Evolutionary conservation across 2,888 invertebrate species (phyloP), one percentile per base, ranked within the genome.

Genomic region (Malthinus flaveolus): DNA sequence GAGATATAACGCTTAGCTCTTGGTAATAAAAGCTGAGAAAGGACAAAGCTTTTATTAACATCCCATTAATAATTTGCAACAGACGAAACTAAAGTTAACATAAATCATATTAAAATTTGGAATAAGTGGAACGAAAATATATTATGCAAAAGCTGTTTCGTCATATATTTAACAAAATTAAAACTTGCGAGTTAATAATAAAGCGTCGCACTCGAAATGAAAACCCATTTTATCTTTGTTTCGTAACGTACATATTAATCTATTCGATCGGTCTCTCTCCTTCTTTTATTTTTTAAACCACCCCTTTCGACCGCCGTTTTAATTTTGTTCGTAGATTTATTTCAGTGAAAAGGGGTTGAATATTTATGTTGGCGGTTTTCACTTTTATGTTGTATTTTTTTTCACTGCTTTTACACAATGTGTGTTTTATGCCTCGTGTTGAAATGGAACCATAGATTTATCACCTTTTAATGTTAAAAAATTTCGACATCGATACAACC

Each of bases 271-370:
- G 54, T 64, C 61, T 63, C 62, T 47, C 61, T 56, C 52, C 10
- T 57, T 59, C 66, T 64, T 63, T 65, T 66, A 68, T 70, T 68
- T 69, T 69, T 70, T 70, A 64, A 61, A 63, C 66, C 66, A 68
- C 71, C 66, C 67, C 69, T 71, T 71, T 68, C 68, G 66, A 68
- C 66, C 66, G 64, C 67, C 69, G 71, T 72, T 73, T 73, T 74
- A 73, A 74, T 74, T 73, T 73, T 64, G 68, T 52, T 62, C 57
- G 68, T 70, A 70, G 71, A 74, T 73, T 73, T 72, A 74, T 74
- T 69, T 70, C 66, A 63, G 63, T 63, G 68, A 67, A 66, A 23
- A 69, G 66, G 66, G 68, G 68, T 68, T 64, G 65, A 63, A 70
- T 72, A 73, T 72, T 72, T 72, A 73, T 70, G 71, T 56, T 59